Base-by-base conservation (phyloP, 2,113 vertebrate genomes). In the Actenoides hombroni region DNA sequence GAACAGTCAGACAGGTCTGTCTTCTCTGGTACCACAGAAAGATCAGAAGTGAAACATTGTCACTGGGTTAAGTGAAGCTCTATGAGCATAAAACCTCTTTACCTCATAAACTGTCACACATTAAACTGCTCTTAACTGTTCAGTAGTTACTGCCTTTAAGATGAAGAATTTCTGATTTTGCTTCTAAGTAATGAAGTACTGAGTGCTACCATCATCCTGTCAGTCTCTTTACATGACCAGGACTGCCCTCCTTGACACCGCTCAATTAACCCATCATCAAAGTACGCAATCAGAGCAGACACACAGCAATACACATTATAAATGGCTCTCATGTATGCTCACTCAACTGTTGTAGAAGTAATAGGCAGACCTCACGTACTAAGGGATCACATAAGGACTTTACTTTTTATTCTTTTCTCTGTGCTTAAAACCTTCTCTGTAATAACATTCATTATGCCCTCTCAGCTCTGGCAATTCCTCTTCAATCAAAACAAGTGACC, bases 261-360 rank as follows among this genome's bases (percentile, higher is more conserved):
- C 76, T 97, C 96, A 96, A 96, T 98, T 97, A 98, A 96, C 93
- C 93, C 90, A 84, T 96, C 95, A 93, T 95, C 78, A 92, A 83
- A 73, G 39, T 6, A 40, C 82, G 65, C 94, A 93, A 68, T 73
- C 77, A 81, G 88, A 85, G 90, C 79, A 16, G 68, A 49, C 90
- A 94, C 44, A 19, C 70, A 80, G 95, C 67, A 91, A 76, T 78
- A 70, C 90, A 60, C 76, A 59, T 93, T 83, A 96, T 83, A 95
- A 94, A 96, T 92, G 94, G 57, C 74, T 97, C 91, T 89, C 70
- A n/a, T 77, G 67, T 82, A 88, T 86, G 79, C 68, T 96, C 96
- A 78, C 75, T 96, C 89, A 77, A 7, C 92, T 95, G 82, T 74
- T 74, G n/a, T 39, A 90, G 87, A 83, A 88, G 53, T 54, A 95